Evolutionary conservation across 1,140 invertebrate genomes (phyloP).

Genomic region (Drosophila busckii): DNA sequence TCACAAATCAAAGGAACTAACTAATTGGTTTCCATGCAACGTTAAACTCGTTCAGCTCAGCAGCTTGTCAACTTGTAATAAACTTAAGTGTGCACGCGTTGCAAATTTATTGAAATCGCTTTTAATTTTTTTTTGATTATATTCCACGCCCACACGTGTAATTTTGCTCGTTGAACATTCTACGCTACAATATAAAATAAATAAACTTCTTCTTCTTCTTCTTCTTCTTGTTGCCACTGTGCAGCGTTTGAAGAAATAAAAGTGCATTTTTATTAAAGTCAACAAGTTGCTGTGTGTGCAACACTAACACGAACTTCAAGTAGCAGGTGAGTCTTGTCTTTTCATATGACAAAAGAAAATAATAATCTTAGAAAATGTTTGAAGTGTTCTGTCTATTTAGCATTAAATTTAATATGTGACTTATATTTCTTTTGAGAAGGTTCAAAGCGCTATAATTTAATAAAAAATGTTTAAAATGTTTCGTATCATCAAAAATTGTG

Average conservation of each 20-base stretch:
- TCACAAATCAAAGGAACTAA: slow-evolving; percentile 4
- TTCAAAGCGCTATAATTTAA: too few species aligned
- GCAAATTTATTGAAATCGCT: slow-evolving; percentile 4
- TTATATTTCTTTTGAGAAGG: too few species aligned
- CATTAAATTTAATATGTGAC: too few species aligned
- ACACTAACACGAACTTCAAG: slow-evolving; percentile 37
- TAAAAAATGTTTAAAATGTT: too few species aligned
- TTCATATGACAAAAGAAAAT: slow-evolving; percentile 19
- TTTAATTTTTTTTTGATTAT: slow-evolving; percentile 29
- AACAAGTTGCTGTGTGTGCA: slow-evolving; percentile 73
- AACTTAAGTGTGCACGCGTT: too few species aligned
- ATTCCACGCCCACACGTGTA: slow-evolving; percentile 23
- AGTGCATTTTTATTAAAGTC: slow-evolving; percentile 72
- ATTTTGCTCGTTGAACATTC: slow-evolving; percentile 49
- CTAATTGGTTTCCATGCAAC: too few species aligned
- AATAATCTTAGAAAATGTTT: too few species aligned
- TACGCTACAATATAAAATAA: slow-evolving; percentile 47
- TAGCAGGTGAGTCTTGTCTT: slow-evolving; percentile 68
- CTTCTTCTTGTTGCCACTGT: slow-evolving; percentile 19
- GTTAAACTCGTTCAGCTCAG: too few species aligned
- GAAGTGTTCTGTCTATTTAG: too few species aligned
- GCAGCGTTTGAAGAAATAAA: slow-evolving; percentile 11
- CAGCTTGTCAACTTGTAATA: too few species aligned
- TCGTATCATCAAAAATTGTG: too few species aligned
- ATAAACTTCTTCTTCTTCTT: slow-evolving; percentile 43